These are phyloP conservation scores for Ciconia maguari DNA, from an alignment of 2,113 vertebrate genomes.

Conservation along the genomic window DNA sequence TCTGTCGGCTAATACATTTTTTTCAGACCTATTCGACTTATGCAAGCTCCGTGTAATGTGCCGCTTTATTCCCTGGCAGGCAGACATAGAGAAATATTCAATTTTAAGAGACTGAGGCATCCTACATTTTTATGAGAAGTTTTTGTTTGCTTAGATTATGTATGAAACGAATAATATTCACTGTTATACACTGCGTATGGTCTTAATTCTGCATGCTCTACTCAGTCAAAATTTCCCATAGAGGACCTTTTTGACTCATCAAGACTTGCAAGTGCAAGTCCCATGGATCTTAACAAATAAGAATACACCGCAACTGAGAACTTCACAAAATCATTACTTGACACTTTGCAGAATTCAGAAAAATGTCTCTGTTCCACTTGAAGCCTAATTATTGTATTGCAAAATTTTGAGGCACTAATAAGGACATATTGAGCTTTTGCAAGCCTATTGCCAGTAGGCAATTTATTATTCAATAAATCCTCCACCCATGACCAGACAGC, in stretches of 20 bases:
- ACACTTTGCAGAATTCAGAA: not conserved
- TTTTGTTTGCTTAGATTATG: not conserved
- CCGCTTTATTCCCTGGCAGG: not conserved
- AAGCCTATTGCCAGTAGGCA: not conserved
- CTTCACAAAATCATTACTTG: not conserved
- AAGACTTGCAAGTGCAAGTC: not conserved
- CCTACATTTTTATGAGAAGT: not conserved
- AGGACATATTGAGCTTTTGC: not conserved
- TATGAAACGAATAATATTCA: not conserved
- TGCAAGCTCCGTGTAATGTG: not conserved
- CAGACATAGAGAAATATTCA: not conserved
- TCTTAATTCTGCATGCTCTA: not conserved
- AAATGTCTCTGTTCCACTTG: not conserved
- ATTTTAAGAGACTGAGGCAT: not conserved
- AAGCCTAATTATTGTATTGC: slow-evolving; percentile 5
- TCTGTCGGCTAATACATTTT: not conserved
- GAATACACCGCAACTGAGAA: not conserved
- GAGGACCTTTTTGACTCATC: not conserved
- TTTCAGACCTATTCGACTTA: not conserved
- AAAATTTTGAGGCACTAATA: slow-evolving; percentile 4
- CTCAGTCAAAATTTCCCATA: not conserved
- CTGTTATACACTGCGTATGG: not conserved
- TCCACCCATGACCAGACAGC: not conserved
- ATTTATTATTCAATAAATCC: slow-evolving; percentile 38
- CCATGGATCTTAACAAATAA: not conserved